A percentile compares a stretch with the other conserved stretches of the same genome.
Conservation (phyloP, 2,888 invertebrate genomes). For the Archaeoteleia sp. region DNA sequence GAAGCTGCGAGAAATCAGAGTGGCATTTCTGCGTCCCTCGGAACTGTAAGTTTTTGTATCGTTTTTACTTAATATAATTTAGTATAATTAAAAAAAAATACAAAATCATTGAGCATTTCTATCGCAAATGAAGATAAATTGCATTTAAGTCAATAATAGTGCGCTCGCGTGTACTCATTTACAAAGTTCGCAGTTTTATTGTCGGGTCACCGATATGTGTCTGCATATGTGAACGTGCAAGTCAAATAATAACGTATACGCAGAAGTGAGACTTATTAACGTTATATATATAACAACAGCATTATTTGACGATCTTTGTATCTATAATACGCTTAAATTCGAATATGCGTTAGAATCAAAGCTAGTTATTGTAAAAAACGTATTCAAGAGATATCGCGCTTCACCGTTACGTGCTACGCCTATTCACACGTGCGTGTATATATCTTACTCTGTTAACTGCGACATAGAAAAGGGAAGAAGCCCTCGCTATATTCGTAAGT, state of each 20-base stretch:
- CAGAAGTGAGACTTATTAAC: constrained; percentile 44
- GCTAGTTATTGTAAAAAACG: constrained; percentile 52
- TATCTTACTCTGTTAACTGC: constrained; percentile 51
- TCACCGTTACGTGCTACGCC: constrained; percentile 47
- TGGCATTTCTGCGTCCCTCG: constrained; percentile 5
- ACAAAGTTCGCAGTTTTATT: constrained; percentile 5
- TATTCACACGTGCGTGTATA: constrained; percentile 50
- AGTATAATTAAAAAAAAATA: constrained; percentile 36
- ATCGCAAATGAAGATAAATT: background rate
- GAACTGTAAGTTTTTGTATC: constrained; percentile 25
- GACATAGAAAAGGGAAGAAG: constrained; percentile 52
- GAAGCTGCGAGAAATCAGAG: constrained; percentile 13
- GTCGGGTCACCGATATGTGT: constrained; percentile 12
- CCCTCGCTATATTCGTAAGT: constrained; percentile 45
- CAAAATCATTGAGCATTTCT: constrained; percentile 18
- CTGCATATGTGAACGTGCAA: constrained; percentile 18
- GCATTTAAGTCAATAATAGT: background rate
- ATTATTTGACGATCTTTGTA: constrained; percentile 30
- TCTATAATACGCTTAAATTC: constrained; percentile 44
- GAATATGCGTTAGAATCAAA: constrained; percentile 49
- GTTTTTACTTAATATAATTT: constrained; percentile 11
- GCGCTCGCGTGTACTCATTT: background rate
- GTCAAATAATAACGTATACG: constrained; percentile 36
- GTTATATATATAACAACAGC: constrained; percentile 36
- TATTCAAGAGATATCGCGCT: constrained; percentile 47